Base-by-base conservation (phyloP, 2,113 vertebrate species). In the Anser brachyrhynchus region DNA sequence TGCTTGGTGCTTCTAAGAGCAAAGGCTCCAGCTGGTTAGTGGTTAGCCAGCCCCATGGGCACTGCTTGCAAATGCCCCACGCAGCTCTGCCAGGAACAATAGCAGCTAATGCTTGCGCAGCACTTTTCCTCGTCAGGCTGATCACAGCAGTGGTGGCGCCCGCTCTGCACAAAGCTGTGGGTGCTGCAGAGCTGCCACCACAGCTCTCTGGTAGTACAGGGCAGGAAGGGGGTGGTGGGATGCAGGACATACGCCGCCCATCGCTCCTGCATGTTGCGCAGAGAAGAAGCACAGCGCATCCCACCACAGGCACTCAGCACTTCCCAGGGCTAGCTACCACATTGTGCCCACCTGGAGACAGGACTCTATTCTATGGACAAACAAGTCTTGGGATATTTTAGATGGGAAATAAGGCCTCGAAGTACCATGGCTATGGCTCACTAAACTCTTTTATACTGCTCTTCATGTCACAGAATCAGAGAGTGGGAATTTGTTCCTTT, bases 171-270 rank as follows among this genome's bases (percentile, higher is more conserved):
- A 39, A 41, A 43, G 35, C 70, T 33, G 43, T 2, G 16, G 84
- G 58, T 59, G 15, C 61, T 51, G 35, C 39, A 46, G 72, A 86
- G 52, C 59, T 71, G 51, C 3, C 5, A 57, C 25, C n/a, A n/a
- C 44, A 44, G 73, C 54, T 84, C 25, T 70, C n/a, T 55, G 17
- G 69, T 3, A 4, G 52, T 65, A 74, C 1, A 0, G 57, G 33
- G 43, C 20, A 78, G 70, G 35, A 52, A 29, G 23, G 39, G 69
- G 2, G 2, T 0, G 0, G 29, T 3, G 7, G 33, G 52, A 12
- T 0, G 0, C 10, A 57, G 64, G 52, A 28, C 43, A 10, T 22
- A 6, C 9, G 52, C 46, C 86, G 61, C 61, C 39, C 26, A 3
- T 55, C 29, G 2, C 21, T 84, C 57, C 71, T 29, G 22, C 13